Evolutionary conservation across 1,140 invertebrate species (phyloP), one percentile per base, ranked within the genome.

Genomic region (Drosophila persimilis): DNA sequence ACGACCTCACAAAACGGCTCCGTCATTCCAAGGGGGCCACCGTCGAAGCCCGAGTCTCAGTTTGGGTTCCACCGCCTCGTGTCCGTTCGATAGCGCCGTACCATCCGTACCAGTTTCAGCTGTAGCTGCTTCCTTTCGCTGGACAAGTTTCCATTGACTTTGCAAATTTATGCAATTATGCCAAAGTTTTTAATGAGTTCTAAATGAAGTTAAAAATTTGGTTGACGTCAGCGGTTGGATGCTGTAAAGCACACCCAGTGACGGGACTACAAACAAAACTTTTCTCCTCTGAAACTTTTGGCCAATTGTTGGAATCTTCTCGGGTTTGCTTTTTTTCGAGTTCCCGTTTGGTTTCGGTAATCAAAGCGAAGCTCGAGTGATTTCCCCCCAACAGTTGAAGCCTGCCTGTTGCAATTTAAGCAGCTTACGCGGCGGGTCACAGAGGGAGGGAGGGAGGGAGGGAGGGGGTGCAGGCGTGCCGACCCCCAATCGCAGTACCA

Each of bases 141-240:
- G 78, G 66, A 54, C 43, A 77, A 86, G 74, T 88, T 88, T 78
- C 57, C 83, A 88, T 86, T 86, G 83, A 86, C 81, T 86, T 86
- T 88, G 74, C 75, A 86, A 86, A 88, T 86, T 86, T 86, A 86
- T 86, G 81, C 81, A 86, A 86, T 86, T 86, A 86, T 86, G 81
- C 74, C 73, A 88, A 86, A 86, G 78, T 86, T 86, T 86, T 86
- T 86, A 86, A 86, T 86, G 83, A 86, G 83, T 86, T 86, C 75
- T 76, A 86, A 86, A 86, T 86, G 71, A 86, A 86, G 83, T 86
- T 86, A 88, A 88, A 65, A 88, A 86, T 88, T 86, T 74, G 62
- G 83, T 73, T 83, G 74, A 76, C 70, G 83, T 60, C 60, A 46
- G 78, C 60, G 83, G 74, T 83, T 81, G 75, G 83, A 70, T 69